phyloP scores from a whole-genome alignment of 2,888 invertebrate genomes.

The Corbicula japonica region DNA sequence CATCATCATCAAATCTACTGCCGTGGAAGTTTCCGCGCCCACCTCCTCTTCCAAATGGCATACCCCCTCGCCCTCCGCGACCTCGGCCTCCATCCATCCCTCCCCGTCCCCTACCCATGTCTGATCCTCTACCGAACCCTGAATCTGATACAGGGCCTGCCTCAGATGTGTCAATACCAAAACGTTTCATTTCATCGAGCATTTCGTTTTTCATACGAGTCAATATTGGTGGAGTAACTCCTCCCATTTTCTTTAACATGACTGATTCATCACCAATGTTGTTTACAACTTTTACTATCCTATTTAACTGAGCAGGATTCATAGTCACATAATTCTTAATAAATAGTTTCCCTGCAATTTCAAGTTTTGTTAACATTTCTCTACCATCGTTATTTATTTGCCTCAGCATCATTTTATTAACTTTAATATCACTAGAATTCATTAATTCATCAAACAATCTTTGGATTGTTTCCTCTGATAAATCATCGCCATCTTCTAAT shows the following conservation, averaged over 20 bases:
- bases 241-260: constrained; percentile 41
- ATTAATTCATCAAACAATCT: constrained; percentile 43
- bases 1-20: constrained; percentile 29
- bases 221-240: constrained; percentile 38
- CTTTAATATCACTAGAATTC: constrained; percentile 50
- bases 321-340: constrained; percentile 48
- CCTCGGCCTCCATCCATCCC: constrained; percentile 20
- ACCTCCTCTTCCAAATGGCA: constrained; percentile 26
- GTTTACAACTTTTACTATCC: constrained; percentile 57
- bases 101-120: constrained; percentile 35
- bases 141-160: too few relatives aligned
- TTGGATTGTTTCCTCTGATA: constrained; percentile 25
- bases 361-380: constrained; percentile 49
- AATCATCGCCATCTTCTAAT: constrained; percentile 15
- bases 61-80: constrained; percentile 25
- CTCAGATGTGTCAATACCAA: constrained; percentile 33
- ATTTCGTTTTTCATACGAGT: constrained; percentile 57
- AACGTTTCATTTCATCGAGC: constrained; percentile 49
- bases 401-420: constrained; percentile 63
- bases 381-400: constrained; percentile 51
- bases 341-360: constrained; percentile 54
- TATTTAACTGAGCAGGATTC: constrained; percentile 61
- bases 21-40: constrained; percentile 40
- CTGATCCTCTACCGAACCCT: too few relatives aligned
- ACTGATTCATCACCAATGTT: constrained; percentile 61